Evolutionary conservation across 2,797 vertebrate genomes (phyloP), one percentile per base, ranked within the genome.

Genomic region (Phalloptychus januarius): DNA sequence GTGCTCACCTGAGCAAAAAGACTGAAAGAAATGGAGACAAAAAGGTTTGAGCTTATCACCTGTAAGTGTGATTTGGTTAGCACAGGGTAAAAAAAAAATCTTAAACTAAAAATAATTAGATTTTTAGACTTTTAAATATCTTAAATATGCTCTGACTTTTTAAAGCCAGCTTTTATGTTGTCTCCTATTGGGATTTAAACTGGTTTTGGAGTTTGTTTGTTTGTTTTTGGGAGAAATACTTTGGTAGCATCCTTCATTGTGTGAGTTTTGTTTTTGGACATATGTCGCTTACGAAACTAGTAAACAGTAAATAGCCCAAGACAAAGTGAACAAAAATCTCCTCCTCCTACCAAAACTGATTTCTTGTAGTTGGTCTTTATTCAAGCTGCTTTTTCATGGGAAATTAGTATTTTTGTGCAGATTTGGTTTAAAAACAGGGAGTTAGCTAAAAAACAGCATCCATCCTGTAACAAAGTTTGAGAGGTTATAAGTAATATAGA

Each of bases 1-100:
- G 20, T 20, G 28, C 73, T 87, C 86, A 77, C 77, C 77, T 83
- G 78, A 50, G 72, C 76, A 81, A 79, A 75, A 28, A 72, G 44
- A 74, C 1, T 15, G 80, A 72, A 25, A 44, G 16, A 63, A 71
- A 76, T 4, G 36, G 56, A 56, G 54, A 86, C 11, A 75, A 38
- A 31, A 67, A 61, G 40, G 42, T 46, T 25, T 20, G 8, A 72
- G 38, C 36, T 25, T 38, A 76, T 25, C 33, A 76, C 58, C 71
- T 74, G 74, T 58, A 31, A 36, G 72, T 16, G 16, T 45, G 48
- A 72, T 16, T 81, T 69, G 65, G 31, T 16, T 25, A 42, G 65
- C 10, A 23, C 8, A 11, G 33, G 61, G 58, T 33, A 31, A 36
- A 33, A 63, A 33, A 65, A 65, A 65, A 23, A 18, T 65, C 33